Conservation (phyloP, 2,888 invertebrate genomes). For the Microplitis deprimator region DNA sequence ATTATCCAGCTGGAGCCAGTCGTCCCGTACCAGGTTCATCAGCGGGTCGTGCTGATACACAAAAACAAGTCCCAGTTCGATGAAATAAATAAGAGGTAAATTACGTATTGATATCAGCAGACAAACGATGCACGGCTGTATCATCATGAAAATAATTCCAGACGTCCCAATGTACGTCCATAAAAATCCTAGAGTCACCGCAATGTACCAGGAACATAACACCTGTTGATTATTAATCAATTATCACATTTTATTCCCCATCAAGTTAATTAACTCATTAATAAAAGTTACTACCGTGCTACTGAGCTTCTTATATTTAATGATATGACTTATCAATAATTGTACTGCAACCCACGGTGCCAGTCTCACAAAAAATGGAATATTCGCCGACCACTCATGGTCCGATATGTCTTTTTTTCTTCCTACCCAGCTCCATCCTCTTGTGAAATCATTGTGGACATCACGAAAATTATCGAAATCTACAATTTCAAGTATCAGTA, state of each 20-base stretch:
- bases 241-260: neutral
- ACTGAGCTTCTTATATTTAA: constrained; percentile 54
- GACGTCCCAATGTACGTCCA: constrained; percentile 72
- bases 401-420: constrained; percentile 79
- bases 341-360: constrained; percentile 76
- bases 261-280: constrained; percentile 16
- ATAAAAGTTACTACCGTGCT: constrained; percentile 54
- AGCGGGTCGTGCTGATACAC: constrained; percentile 73
- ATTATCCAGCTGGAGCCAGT: constrained; percentile 71
- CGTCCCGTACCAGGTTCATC: constrained; percentile 72
- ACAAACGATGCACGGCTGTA: constrained; percentile 76
- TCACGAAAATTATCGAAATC: constrained; percentile 6
- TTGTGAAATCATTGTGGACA: constrained; percentile 71
- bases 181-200: constrained; percentile 73
- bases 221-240: constrained; percentile 63
- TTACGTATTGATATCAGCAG: constrained; percentile 72
- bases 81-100: constrained; percentile 74
- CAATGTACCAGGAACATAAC: constrained; percentile 75
- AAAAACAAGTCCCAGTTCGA: constrained; percentile 73
- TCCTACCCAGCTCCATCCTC: constrained; percentile 75
- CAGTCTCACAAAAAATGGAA: constrained; percentile 73
- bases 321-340: constrained; percentile 73
- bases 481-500: constrained; percentile 12
- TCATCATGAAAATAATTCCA: constrained; percentile 73
- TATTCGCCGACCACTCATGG: constrained; percentile 81